Evolutionary conservation across 2,797 vertebrate genomes (phyloP).

Genomic region (Calcarius lapponicus): DNA sequence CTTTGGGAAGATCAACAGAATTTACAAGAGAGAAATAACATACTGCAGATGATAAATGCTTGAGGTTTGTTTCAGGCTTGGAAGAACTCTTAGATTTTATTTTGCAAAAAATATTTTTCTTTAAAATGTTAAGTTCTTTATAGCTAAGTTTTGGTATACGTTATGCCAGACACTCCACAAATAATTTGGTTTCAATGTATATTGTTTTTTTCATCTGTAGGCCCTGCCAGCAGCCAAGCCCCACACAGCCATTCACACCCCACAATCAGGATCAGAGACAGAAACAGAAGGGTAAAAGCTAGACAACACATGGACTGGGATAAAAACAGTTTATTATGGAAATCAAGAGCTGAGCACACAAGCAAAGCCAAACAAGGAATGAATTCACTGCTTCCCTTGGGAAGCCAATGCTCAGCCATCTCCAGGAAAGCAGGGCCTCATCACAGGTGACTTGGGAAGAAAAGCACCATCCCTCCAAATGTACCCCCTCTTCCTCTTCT

Average conservation of each 20-base stretch:
- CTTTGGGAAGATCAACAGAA: neutral
- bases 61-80: neutral
- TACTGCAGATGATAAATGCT: neutral
- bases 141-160: neutral
- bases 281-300: neutral
- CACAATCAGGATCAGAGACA: neutral
- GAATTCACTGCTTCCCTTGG: neutral
- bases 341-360: neutral
- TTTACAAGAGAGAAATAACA: neutral
- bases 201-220: neutral
- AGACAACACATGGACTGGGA: neutral
- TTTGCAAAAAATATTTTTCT: neutral
- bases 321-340: neutral
- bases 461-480: accelerated
- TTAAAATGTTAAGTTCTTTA: neutral
- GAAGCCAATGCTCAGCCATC: neutral
- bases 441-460: neutral
- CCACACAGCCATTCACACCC: too few species aligned
- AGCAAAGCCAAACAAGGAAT: neutral
- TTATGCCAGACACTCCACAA: neutral
- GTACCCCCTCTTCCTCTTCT: neutral
- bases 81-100: neutral
- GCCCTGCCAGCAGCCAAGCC: neutral
- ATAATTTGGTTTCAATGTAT: neutral
- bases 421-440: neutral